Base-by-base conservation (phyloP, 2,113 vertebrate species). In the Bujurquina vittata region DNA sequence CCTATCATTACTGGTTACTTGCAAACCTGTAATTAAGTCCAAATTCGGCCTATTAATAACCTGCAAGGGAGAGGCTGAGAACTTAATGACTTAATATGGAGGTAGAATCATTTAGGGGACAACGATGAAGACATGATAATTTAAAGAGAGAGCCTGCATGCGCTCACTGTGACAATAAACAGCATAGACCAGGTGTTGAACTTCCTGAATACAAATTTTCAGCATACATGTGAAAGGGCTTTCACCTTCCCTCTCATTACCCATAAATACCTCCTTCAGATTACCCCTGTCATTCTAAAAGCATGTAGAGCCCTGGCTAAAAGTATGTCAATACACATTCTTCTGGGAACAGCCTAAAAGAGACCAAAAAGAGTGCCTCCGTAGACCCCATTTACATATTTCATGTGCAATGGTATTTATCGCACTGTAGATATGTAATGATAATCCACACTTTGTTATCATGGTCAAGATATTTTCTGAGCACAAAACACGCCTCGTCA, bases 141-240 rank as follows among this genome's bases (percentile, higher is more conserved):
- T 93, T 92, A 84, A 89, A 93, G 89, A 93, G 92, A 95, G 94
- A 91, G 95, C 11, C 62, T 43, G 94, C 90, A 89, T 87, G 84
- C 91, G 80, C 95, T 91, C 93, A 93, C 94, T 78, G 91, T 90
- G 92, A 76, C 75, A 57, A 86, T 93, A 93, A 94, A 73, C 83
- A 89, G 89, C 90, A 74, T 23, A 72, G 83, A 96, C 96, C 97
- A 98, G 97, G 95, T 98, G 97, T 97, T 96, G 91, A 85, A 85
- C 94, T 97, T 97, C 97, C 97, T 97, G 96, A 95, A 96, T 95
- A 97, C 93, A 97, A 95, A 96, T 94, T 95, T 97, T 96, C 95
- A 92, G 93, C 89, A 69, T 90, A 90, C 92, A 95, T 93, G 94
- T 90, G 82, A 88, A 93, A 91, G 65, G 91, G 84, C 91, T 96